Percentiles rank a stretch among this genome's conserved stretches.
Conservation (phyloP, 2,888 invertebrate species). For the Choreutis nemorana region DNA sequence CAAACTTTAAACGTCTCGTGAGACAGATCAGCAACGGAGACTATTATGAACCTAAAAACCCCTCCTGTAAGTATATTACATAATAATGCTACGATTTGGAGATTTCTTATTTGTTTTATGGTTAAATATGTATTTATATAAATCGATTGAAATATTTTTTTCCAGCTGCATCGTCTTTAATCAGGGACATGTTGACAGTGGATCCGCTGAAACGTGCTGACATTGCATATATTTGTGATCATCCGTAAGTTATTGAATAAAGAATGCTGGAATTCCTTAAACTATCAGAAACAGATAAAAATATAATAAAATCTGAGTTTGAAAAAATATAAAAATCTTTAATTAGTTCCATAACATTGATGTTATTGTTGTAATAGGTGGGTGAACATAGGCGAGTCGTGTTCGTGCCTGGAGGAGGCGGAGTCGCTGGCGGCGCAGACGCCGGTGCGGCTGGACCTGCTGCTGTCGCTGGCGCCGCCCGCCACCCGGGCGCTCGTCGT, state of each 20-base stretch:
- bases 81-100: background rate
- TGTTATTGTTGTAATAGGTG: too few species aligned
- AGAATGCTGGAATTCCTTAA: too few species aligned
- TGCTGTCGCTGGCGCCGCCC: conserved; percentile 87
- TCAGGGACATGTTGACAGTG: conserved; percentile 93
- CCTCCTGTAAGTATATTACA: conserved; percentile 75
- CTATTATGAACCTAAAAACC: conserved; percentile 95
- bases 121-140: background rate
- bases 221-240: conserved; percentile 92
- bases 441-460: conserved; percentile 85
- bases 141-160: conserved; percentile 13
- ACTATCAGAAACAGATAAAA: background rate
- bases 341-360: too few species aligned
- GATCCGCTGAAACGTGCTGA: conserved; percentile 89
- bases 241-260: conserved; percentile 75
- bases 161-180: conserved; percentile 91
- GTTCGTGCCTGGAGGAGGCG: conserved; percentile 84
- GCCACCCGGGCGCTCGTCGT: conserved; percentile 78
- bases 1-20: conserved; percentile 96
- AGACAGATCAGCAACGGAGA: conserved; percentile 97
- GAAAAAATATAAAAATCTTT: too few species aligned
- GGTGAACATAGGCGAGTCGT: conserved; percentile 88
- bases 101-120: background rate
- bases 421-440: conserved; percentile 91
- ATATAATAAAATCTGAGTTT: conserved; percentile 1